Percentiles rank a stretch among this genome's conserved stretches.
phyloP scores from a whole-genome alignment of 2,797 vertebrate genomes.

The Darevskia mixta region DNA sequence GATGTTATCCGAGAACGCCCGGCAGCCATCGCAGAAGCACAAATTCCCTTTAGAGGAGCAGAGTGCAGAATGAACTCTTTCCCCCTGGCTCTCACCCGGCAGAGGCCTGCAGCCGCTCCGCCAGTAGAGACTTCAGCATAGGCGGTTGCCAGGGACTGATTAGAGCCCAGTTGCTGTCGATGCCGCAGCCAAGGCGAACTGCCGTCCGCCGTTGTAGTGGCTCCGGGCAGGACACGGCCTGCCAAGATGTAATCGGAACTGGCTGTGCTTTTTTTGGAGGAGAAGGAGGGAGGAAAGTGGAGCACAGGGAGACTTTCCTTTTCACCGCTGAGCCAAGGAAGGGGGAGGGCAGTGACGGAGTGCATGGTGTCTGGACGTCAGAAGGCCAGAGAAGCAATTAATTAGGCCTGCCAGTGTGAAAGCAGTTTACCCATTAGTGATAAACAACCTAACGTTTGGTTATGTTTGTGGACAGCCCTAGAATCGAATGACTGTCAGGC shows the following conservation, averaged over 20 bases:
- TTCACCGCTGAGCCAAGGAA: background rate
- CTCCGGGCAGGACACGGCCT: background rate
- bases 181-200: background rate
- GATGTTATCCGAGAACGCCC: background rate
- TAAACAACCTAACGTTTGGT: too few relatives aligned
- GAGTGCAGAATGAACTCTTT: background rate
- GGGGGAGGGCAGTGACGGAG: too few relatives aligned
- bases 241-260: background rate
- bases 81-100: background rate
- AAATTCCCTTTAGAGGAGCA: background rate
- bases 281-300: background rate
- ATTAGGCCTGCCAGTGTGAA: too few relatives aligned
- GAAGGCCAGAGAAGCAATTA: too few relatives aligned
- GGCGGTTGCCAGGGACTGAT: background rate
- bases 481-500: too few relatives aligned
- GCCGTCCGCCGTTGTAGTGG: background rate
- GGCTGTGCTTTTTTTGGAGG: background rate
- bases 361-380: too few relatives aligned
- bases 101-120: rapidly evolving
- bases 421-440: too few relatives aligned
- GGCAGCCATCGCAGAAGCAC: background rate
- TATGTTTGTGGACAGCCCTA: too few relatives aligned
- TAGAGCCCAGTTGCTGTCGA: background rate
- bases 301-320: background rate
- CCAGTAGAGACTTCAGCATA: background rate